Percentiles rank a stretch among this genome's conserved stretches.
phyloP scores from a whole-genome alignment of 2,888 invertebrate species.

The Xestia rhomboidea region DNA sequence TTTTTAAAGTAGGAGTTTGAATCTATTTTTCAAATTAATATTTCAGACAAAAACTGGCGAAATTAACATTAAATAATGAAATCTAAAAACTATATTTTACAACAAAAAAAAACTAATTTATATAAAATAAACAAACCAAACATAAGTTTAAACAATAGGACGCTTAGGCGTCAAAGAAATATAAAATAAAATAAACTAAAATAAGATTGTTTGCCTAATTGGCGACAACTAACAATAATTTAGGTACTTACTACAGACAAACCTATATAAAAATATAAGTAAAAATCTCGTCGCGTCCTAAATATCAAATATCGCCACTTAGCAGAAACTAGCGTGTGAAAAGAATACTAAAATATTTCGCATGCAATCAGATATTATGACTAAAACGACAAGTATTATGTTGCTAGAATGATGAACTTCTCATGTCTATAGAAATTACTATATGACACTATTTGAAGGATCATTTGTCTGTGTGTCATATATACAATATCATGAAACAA shows the following conservation, averaged over 20 bases:
- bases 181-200: not conserved
- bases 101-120: too few species aligned
- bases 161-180: not conserved
- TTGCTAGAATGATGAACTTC: conserved; percentile 41
- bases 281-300: conserved; percentile 48
- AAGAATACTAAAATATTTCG: conserved; percentile 70
- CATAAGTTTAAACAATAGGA: too few species aligned
- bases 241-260: not conserved
- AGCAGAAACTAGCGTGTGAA: conserved; percentile 70
- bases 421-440: conserved; percentile 1
- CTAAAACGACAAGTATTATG: conserved; percentile 31
- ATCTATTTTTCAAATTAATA: not conserved
- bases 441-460: not conserved
- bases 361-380: conserved; percentile 70
- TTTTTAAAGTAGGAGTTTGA: not conserved
- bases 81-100: too few species aligned
- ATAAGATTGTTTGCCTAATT: not conserved
- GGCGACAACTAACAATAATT: not conserved
- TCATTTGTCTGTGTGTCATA: not conserved
- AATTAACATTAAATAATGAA: not conserved
- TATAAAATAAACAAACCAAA: too few species aligned
- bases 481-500: not conserved
- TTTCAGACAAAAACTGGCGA: not conserved
- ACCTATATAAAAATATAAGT: conserved; percentile 41
- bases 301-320: conserved; percentile 49